phyloP scores from a whole-genome alignment of 2,113 vertebrate genomes.

The Tamias sibiricus region DNA sequence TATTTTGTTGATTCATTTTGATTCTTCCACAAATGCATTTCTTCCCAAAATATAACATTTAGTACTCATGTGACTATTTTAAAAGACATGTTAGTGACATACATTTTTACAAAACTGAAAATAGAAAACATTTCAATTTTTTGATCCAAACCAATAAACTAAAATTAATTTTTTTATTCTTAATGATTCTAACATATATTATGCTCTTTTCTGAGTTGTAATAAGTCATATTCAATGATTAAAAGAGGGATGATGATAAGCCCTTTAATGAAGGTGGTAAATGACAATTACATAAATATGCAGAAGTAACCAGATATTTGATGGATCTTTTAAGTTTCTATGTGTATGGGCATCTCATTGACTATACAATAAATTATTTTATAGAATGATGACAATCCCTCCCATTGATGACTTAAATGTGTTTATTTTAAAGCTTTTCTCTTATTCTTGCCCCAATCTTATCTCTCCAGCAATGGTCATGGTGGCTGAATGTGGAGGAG shows the following conservation, averaged over 20 bases:
- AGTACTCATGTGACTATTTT: neutral
- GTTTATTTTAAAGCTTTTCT: neutral
- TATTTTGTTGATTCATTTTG: slow-evolving; percentile 50
- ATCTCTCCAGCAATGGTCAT: neutral
- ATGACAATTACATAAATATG: neutral
- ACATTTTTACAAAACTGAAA: slow-evolving; percentile 35
- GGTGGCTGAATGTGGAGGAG: neutral
- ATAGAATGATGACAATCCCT: neutral
- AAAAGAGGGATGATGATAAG: neutral
- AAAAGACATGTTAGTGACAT: neutral
- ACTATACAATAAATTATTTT: neutral
- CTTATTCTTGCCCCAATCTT: neutral
- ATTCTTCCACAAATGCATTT: neutral
- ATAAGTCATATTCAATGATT: neutral
- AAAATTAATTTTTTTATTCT: slow-evolving; percentile 51
- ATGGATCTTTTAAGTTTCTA: neutral
- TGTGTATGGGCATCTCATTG: neutral
- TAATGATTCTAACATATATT: neutral
- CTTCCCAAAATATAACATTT: slow-evolving; percentile 18
- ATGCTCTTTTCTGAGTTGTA: neutral
- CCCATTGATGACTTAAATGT: neutral
- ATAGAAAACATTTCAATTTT: slow-evolving; percentile 20
- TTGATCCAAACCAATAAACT: neutral
- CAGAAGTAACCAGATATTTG: neutral
- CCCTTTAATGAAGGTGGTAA: neutral